These are phyloP conservation scores for Nyctibius grandis DNA, from an alignment of 2,797 vertebrate genomes.

Conservation along the genomic window DNA sequence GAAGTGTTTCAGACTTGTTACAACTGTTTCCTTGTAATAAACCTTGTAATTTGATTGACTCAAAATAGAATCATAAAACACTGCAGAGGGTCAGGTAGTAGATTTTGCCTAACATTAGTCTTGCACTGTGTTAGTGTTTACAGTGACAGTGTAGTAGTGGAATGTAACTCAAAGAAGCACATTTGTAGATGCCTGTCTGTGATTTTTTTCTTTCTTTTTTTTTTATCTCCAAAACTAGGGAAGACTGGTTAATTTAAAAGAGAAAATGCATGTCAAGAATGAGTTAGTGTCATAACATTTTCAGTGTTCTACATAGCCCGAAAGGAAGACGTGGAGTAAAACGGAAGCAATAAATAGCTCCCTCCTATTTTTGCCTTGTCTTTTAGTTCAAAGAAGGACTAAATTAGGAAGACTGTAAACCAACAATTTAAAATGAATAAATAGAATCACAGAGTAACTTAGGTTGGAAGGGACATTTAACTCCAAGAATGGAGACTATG, in stretches of 20 bases:
- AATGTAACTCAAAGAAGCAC: background rate
- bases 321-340: background rate
- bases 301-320: background rate
- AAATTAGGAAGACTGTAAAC: background rate
- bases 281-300: background rate
- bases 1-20: conserved; percentile 41
- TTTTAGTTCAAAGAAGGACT: background rate
- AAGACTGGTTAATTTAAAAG: conserved; percentile 7
- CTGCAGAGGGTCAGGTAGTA: background rate
- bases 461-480: background rate
- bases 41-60: conserved; percentile 33
- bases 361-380: background rate
- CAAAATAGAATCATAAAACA: conserved; percentile 25
- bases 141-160: background rate
- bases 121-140: background rate
- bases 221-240: background rate
- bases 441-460: background rate
- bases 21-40: conserved; percentile 42
- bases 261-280: background rate
- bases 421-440: background rate
- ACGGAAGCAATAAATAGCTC: background rate
- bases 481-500: background rate
- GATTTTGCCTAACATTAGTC: background rate
- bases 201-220: background rate
- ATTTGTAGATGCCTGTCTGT: conserved; percentile 10